Evolutionary conservation across 2,113 vertebrate species (phyloP).

Genomic region (Leucopsar rothschildi): DNA sequence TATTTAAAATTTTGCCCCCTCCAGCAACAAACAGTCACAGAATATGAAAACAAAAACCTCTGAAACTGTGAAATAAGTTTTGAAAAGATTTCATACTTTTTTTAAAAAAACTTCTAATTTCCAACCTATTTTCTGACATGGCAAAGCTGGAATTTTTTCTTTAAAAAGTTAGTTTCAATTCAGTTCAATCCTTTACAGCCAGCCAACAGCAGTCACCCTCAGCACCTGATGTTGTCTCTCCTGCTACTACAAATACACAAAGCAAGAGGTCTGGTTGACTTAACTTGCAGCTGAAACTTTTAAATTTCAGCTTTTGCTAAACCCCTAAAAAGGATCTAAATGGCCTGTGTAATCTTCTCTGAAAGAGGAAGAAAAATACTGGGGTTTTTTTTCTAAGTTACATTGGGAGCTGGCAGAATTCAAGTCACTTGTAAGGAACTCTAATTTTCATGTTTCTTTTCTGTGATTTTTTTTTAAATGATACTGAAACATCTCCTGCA

Average conservation of each 20-base stretch:
- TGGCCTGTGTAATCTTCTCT: neutral
- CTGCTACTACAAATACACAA: neutral
- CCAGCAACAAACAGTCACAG: neutral
- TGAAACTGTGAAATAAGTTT: neutral
- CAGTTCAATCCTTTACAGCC: neutral
- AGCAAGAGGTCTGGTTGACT: neutral
- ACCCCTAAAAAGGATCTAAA: neutral
- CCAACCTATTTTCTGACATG: neutral
- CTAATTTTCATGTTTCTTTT: neutral
- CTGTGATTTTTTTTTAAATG: neutral
- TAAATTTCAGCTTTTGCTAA: neutral
- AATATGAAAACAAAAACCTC: neutral
- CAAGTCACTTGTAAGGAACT: neutral
- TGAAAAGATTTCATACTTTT: neutral
- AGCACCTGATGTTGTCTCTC: neutral
- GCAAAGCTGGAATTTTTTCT: neutral
- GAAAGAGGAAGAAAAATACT: neutral
- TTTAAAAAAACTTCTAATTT: neutral
- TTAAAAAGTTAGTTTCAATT: neutral
- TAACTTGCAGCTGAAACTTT: neutral
- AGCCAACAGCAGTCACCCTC: neutral
- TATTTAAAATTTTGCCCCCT: neutral
- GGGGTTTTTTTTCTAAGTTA: accelerated
- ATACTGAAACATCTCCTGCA: neutral
- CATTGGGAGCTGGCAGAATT: neutral